Base-by-base conservation (phyloP, 2,888 invertebrate genomes). In the Callosobruchus maculatus region DNA sequence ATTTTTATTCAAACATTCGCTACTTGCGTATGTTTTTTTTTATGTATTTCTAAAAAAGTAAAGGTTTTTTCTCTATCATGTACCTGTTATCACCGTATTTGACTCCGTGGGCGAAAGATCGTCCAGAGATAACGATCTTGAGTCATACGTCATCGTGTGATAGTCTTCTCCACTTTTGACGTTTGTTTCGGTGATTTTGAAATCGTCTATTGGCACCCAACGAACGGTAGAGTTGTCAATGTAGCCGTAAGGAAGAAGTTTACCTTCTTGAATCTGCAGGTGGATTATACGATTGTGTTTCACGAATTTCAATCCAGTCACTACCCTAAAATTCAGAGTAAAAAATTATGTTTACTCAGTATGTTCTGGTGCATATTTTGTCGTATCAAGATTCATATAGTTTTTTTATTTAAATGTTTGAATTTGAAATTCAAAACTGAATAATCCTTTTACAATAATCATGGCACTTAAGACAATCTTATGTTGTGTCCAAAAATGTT, bases 241-340 rank as follows among this genome's bases (percentile, higher is more conserved):
- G 20, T 87, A 87, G 0, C 94, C 95, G 71, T 91, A 89, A 69
- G 91, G 90, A 7, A 91, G 84, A 18, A 95, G 86, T 73, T 89
- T 87, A 0, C 93, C 95, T 85, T 95, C 91, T 84, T 94, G 92
- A 71, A 95, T 91, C 88, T 96, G 95, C n/a, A 96, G 86, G 84
- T 96, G 94, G 81, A 96, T 91, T 22, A 96, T 90, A 73, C 92
- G 90, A 74, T 94, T 93, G 18, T 88, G 85, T 85, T 96, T 96
- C 2, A 89, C 88, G 74, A 96, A 90, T 66, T 92, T 90, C 18
- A 96, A 81, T 0, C 96, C 96, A 0, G 95, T 95, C n/a, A 96
- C 90, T 0, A 96, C 93, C 86, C 95, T 95, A 85, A 9, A 84
- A 84, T 22, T 73, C 4, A 49, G 49, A 49, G 30, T 30, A 30